A percentile compares a stretch with the other conserved stretches of the same genome.
These are phyloP conservation scores for Odocoileus hemionus DNA, from an alignment of 2,113 vertebrate species.

Conservation along the genomic window DNA sequence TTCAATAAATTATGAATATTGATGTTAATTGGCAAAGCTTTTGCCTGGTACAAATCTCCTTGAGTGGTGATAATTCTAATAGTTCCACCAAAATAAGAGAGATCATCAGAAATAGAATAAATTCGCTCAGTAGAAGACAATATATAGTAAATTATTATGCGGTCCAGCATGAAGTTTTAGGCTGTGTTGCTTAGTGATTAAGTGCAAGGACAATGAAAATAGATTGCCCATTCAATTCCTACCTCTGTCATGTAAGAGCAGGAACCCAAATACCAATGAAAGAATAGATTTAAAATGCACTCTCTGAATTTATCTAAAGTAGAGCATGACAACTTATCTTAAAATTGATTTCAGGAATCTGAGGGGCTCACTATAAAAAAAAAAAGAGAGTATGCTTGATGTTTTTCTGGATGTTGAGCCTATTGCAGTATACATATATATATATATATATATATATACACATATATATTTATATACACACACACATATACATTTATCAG, in stretches of 20 bases:
- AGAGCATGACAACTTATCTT: not conserved
- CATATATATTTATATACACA: accelerated
- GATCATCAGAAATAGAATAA: not conserved
- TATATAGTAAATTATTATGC: not conserved
- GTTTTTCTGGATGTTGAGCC: not conserved
- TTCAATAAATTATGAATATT: conserved; percentile 33
- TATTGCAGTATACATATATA: not conserved
- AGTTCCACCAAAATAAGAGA: not conserved
- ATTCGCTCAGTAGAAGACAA: not conserved
- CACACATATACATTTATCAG: not conserved
- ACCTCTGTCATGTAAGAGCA: not conserved
- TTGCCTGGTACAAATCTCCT: not conserved
- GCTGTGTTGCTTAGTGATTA: not conserved
- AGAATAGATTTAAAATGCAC: not conserved
- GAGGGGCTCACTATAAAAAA: not conserved
- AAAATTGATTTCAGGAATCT: not conserved
- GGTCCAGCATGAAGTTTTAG: not conserved
- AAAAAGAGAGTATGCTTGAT: not conserved
- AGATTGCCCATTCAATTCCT: not conserved
- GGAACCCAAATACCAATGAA: not conserved
- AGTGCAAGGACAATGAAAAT: not conserved
- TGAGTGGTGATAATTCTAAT: conserved; percentile 21
- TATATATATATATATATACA: no score
- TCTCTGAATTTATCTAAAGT: not conserved
- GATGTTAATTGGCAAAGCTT: conserved; percentile 15